Evolutionary conservation across 2,888 invertebrate species (phyloP), one percentile per base, ranked within the genome.

Genomic region (Spilosoma lubricipeda): DNA sequence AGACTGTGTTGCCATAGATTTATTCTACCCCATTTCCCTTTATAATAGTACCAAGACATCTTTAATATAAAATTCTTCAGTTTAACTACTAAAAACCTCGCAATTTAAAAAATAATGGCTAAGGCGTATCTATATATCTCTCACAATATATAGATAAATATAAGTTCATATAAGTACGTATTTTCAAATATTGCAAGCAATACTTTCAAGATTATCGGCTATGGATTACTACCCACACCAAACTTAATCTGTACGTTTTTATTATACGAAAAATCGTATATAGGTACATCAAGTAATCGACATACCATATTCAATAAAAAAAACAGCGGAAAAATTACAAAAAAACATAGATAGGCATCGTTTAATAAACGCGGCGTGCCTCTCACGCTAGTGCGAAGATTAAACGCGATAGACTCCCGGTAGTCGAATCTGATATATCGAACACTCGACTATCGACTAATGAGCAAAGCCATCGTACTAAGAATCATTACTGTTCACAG

Each of bases 391-490:
- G 80, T 82, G 78, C 78, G 81, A 82, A 85, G 87, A 89, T 89
- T 86, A 88, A 86, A 84, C 67, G 82, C 87, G 88, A 92, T 87
- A 87, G 87, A 75, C 83, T 85, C 82, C 87, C 88, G 87, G 89
- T 88, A 85, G 88, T 89, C 87, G 88, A 89, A 89, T 89, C 87
- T 87, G 90, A 90, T 90, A 89, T 88, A 87, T 90, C 88, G 90
- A 91, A 75, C 88, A 93, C 94, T 93, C 87, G 82, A 93, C 84
- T 79, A 83, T 79, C 86, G 80, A 87, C 86, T 94, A 94, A 94
- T 94, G 94, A 94, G 93, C 90, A 94, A 93, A 94, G 92, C 94
- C 93, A 84, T 84, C 78, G 89, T 83, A 80, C 89, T 91, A 91
- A 92, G 88, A 89, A 90, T 91, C 90, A 92, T 93, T 91, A 92